Base-by-base conservation (phyloP, 2,113 vertebrate species). In the Silurus glanis region DNA sequence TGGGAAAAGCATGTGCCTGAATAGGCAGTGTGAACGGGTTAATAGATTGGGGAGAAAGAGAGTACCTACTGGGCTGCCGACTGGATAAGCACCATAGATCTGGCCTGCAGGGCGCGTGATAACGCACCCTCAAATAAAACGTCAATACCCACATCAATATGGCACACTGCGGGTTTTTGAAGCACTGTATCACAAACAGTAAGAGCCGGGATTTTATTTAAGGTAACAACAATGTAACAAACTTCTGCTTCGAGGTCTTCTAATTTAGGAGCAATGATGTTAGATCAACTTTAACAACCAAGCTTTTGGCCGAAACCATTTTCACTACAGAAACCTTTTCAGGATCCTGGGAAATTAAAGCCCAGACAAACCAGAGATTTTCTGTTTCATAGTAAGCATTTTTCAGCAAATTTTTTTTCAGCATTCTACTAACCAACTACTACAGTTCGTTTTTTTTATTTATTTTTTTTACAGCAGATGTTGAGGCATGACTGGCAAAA, bases 121-220 rank as follows among this genome's bases (percentile, higher is more conserved):
- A 64, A 75, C 58, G 47, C 28, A 23, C n/a, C 55, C 23, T n/a
- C 59, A 55, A 76, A 51, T 74, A 66, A 25, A 61, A 28, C 47
- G 16, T 78, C 83, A 78, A 85, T 85, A 66, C 21, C 59, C 45
- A 51, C 21, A 21, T 83, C 83, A 47, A 76, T 76, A 62, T 7
- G 8, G 13, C 3, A 61, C 56, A 51, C 56, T 75, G 56, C 45
- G 16, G 45, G 37, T 62, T 62, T 76, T 62, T 64, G 66, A 72
- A 47, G 53, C 53, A 58, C 62, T 74, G 17, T 47, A 58, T 75
- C 72, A 13, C 28, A 7, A 37, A 51, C 72, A 17, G 45, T 7
- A 37, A 53, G 25, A 37, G 59, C 53, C 51, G 9, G n/a, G 2
- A 25, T 56, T 7, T 5, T 79, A 25, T 28, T 16, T 45, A 3